Evolutionary conservation across 2,113 vertebrate genomes (phyloP), one percentile per base, ranked within the genome.

Genomic region (Pipra filicauda): DNA sequence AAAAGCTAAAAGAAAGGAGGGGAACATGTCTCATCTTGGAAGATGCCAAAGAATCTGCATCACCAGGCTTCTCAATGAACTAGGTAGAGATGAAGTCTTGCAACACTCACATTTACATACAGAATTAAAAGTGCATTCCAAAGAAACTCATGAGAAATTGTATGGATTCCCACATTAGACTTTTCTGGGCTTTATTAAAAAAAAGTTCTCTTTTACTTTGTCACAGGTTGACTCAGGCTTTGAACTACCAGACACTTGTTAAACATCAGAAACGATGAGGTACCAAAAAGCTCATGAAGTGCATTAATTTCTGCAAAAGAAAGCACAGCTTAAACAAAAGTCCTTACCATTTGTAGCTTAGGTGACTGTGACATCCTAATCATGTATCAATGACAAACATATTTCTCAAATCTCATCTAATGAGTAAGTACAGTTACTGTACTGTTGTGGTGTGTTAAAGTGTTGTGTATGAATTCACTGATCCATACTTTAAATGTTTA

Each of bases 381-480:
- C 1, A 0, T 3, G 4, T 19, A 17, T 43, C 62, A 62, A 24
- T 11, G 8, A 52, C 2, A 44, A 59, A 23, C 9, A 35, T 6
- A 22, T 10, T 41, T 43, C 55, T 52, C 23, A 72, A 48, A 43
- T 44, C 16, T 59, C 35, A 46, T 44, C 67, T 23, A 13, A 37
- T 7, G 26, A 83, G 22, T 51, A 49, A 62, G 44, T 69, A 19
- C 54, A 44, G 9, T 37, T 52, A 17, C 20, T 23, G 33, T 5
- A 17, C 33, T 27, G 28, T 11, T 52, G 18, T n/a, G 43, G 26
- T 9, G 15, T 54, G 28, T 65, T 54, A 35, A 70, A 51, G 9
- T 1, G 8, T 16, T 64, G 39, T 31, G 12, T 22, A 65, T 8
- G 11, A 84, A 72, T 13, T 13, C 8, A 26, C 30, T 7, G 11